A percentile compares a stretch with the other conserved stretches of the same genome.
phyloP scores from a whole-genome alignment of 2,797 vertebrate genomes.

The Varecia variegata region DNA sequence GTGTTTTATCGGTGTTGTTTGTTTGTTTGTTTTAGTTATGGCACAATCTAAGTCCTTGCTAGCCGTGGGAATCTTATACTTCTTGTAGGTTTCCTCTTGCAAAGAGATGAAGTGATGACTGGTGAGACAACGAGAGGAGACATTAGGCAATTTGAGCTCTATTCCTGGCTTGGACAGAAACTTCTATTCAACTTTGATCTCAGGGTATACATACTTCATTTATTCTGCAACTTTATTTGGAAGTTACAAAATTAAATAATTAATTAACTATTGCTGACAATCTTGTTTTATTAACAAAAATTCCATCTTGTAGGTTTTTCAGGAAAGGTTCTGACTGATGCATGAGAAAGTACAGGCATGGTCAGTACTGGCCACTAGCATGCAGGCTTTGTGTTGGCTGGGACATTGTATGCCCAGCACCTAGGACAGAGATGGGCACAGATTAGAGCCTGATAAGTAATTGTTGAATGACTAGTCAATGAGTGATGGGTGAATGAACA shows the following conservation, averaged over 20 bases:
- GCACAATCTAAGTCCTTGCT: neutral
- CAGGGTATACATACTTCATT: neutral
- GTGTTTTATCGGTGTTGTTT: neutral
- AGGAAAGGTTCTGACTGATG: neutral
- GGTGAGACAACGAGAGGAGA: neutral
- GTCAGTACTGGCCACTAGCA: neutral
- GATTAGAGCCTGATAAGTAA: neutral
- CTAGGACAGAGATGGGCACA: neutral
- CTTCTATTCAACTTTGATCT: neutral
- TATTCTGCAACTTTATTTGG: neutral
- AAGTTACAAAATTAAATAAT: neutral
- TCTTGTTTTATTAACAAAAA: slow-evolving; percentile 4
- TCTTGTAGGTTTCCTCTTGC: neutral
- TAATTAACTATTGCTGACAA: neutral
- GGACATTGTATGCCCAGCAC: no score
- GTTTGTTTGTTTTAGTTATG: neutral
- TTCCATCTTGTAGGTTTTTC: neutral
- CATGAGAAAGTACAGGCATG: neutral
- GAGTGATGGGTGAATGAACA: neutral
- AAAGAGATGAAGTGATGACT: neutral
- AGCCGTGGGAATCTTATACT: neutral
- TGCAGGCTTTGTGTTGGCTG: neutral
- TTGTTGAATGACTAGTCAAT: neutral
- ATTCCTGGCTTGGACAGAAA: neutral
- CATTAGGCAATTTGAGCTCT: neutral